Evolutionary conservation across 2,113 vertebrate genomes (phyloP).

Genomic region (Peromyscus californicus): DNA sequence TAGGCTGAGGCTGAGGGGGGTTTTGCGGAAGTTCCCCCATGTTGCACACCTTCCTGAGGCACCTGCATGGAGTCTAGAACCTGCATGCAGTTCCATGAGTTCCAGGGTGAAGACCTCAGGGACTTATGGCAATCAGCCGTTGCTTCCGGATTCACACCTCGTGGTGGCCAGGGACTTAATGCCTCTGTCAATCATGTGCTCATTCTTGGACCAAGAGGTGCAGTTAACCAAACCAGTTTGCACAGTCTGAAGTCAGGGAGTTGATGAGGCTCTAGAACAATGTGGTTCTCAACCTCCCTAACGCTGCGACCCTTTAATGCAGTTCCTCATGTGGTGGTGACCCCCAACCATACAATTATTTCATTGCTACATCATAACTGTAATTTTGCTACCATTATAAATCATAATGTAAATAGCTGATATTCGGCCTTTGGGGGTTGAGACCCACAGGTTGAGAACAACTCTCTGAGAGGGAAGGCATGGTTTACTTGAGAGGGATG

Average conservation of each 20-base stretch:
- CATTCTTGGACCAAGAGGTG: neutral
- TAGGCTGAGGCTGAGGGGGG: neutral
- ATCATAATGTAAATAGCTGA: neutral
- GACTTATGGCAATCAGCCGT: neutral
- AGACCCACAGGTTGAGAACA: neutral
- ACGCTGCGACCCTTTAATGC: neutral
- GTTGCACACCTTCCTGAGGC: neutral
- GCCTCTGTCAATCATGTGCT: neutral
- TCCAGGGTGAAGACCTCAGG: neutral
- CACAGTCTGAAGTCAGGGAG: neutral
- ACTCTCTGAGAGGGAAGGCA: neutral
- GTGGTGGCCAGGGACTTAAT: too few relatives aligned
- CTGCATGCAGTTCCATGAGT: neutral
- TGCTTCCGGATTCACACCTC: neutral
- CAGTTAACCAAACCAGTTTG: neutral
- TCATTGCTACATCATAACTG: neutral
- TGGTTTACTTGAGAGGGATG: neutral
- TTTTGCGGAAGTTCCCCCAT: rapidly evolving
- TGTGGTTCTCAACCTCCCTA: neutral
- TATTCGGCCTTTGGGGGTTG: neutral
- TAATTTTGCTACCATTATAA: neutral
- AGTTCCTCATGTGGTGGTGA: neutral
- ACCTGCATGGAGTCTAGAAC: neutral
- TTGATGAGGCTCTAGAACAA: neutral
- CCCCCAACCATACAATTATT: neutral